Conservation (phyloP, 2,797 vertebrate species). For the Uromys caudimaculatus region DNA sequence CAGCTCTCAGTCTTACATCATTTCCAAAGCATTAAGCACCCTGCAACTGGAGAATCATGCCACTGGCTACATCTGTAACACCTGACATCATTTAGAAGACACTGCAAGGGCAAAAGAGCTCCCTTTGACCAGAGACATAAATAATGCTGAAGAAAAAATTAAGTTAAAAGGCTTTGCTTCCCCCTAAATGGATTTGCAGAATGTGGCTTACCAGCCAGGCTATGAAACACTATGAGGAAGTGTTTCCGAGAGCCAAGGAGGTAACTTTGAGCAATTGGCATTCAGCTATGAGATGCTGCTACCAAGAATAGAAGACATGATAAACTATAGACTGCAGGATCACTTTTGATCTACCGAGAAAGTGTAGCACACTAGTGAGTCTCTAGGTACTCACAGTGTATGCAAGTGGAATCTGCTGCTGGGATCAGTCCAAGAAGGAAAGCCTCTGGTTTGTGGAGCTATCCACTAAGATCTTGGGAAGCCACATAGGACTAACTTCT, state of each 20-base stretch:
- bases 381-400: background rate
- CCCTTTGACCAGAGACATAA: conserved; percentile 53
- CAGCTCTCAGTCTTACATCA: background rate
- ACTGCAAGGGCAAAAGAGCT: conserved; percentile 70
- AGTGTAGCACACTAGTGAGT: too few species aligned
- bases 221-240: background rate
- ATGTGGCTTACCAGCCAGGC: background rate
- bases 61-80: conserved; percentile 38
- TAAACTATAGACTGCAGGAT: rapidly evolving
- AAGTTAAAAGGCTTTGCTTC: conserved; percentile 71
- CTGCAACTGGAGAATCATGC: background rate
- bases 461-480: background rate
- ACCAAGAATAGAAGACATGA: background rate
- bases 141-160: background rate
- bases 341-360: background rate
- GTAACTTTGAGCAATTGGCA: background rate
- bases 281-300: background rate
- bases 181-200: conserved; percentile 13
- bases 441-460: background rate
- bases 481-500: background rate
- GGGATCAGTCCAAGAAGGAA: background rate
- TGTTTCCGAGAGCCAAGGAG: background rate
- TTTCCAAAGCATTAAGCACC: conserved; percentile 72
- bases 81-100: conserved; percentile 68
- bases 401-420: background rate